Evolutionary conservation across 2,888 invertebrate species (phyloP).

Genomic region (Esperia sulphurella): DNA sequence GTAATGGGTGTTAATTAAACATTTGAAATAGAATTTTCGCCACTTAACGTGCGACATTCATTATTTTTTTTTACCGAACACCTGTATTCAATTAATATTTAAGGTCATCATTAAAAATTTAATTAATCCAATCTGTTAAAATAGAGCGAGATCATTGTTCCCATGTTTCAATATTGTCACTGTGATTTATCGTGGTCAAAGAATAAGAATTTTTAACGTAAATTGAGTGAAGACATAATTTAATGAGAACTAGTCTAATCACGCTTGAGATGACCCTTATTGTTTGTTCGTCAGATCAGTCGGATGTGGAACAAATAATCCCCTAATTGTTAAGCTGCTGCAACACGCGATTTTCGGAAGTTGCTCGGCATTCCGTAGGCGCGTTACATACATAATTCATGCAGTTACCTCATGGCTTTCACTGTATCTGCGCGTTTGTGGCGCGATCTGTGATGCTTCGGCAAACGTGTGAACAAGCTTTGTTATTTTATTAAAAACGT

Average conservation of each 20-base stretch:
- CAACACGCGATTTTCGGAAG: constrained; percentile 35
- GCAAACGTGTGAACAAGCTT: constrained; percentile 1
- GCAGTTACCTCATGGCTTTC: constrained; percentile 49
- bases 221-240: too few species aligned
- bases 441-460: neutral
- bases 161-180: neutral
- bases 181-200: too few species aligned
- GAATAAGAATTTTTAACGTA: too few species aligned
- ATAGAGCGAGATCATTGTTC: neutral
- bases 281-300: too few species aligned
- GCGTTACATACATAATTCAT: constrained; percentile 45
- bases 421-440: constrained; percentile 22
- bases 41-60: neutral
- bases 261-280: too few species aligned
- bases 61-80: neutral
- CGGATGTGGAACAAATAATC: too few species aligned
- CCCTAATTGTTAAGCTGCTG: too few species aligned
- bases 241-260: too few species aligned
- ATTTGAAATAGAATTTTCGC: neutral
- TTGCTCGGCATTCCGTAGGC: constrained; percentile 24
- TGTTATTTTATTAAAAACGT: too few species aligned
- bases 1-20: neutral
- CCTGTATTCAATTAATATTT: neutral
- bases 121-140: neutral
- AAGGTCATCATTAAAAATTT: neutral